These are phyloP conservation scores for Nomada ferruginata DNA, from an alignment of 2,888 invertebrate species.

Conservation along the genomic window DNA sequence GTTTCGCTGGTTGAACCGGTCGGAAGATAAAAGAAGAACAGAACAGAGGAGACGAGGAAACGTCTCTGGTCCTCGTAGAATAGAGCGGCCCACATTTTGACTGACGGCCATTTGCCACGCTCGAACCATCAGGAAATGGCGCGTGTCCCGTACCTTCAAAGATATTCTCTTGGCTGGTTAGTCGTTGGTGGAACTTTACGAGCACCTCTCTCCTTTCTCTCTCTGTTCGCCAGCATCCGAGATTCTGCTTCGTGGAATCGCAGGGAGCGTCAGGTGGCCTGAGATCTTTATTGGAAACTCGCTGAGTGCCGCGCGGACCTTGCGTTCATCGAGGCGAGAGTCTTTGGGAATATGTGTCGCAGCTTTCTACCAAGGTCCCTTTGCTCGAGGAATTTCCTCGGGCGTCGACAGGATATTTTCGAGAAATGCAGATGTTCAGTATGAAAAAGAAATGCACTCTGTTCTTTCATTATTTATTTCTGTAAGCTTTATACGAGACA, in stretches of 20 bases:
- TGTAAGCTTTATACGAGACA: too few species aligned
- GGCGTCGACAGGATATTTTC: neutral
- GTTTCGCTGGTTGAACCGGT: neutral
- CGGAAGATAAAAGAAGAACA: neutral
- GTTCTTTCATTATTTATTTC: too few species aligned
- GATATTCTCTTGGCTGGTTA: constrained; percentile 48
- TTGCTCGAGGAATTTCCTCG: constrained; percentile 22
- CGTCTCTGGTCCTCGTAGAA: constrained; percentile 47
- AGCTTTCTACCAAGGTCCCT: constrained; percentile 40
- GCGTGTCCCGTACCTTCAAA: constrained; percentile 74
- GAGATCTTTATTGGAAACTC: constrained; percentile 62
- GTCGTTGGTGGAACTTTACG: constrained; percentile 54
- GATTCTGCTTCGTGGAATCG: constrained; percentile 50
- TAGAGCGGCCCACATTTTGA: constrained; percentile 71
- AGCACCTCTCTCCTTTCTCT: constrained; percentile 4
- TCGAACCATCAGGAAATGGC: constrained; percentile 76
- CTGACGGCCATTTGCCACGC: constrained; percentile 78
- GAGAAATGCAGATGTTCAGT: neutral
- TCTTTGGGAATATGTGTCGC: constrained; percentile 19
- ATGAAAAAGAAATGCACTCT: too few species aligned
- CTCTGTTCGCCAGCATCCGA: neutral
- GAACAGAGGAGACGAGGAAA: constrained; percentile 21
- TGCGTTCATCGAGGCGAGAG: constrained; percentile 5
- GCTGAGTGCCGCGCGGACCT: constrained; percentile 18
- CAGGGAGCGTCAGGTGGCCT: constrained; percentile 57